phyloP scores from a whole-genome alignment of 2,888 invertebrate genomes.

The Agrotis segetum region DNA sequence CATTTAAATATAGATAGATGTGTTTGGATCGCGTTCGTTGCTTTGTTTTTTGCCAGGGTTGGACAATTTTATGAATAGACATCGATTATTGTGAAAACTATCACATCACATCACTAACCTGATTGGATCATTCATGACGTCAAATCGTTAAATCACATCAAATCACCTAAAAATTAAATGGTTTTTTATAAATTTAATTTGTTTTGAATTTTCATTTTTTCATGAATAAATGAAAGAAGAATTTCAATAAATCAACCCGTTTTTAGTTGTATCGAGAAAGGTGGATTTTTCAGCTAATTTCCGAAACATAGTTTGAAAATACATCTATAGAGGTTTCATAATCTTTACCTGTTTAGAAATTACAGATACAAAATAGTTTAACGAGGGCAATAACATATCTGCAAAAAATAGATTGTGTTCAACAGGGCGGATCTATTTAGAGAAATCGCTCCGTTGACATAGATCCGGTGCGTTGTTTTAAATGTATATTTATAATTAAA shows the following conservation, averaged over 20 bases:
- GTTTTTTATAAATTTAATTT: no score
- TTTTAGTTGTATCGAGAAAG: no score
- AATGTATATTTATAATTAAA: constrained; percentile 27
- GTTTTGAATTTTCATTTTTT: no score
- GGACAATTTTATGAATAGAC: not conserved
- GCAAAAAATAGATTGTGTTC: constrained; percentile 44
- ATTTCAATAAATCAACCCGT: no score
- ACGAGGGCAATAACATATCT: constrained; percentile 45
- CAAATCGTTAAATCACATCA: no score
- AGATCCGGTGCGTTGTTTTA: constrained; percentile 38
- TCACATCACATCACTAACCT: no score
- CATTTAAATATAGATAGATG: constrained; percentile 15
- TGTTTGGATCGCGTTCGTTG: constrained; percentile 14
- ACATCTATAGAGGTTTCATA: not conserved
- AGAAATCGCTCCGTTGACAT: constrained; percentile 54
- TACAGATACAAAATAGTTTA: constrained; percentile 3
- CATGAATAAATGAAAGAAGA: no score
- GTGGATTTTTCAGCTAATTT: no score
- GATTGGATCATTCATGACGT: no score
- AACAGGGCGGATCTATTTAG: constrained; percentile 46
- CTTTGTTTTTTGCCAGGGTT: constrained; percentile 8
- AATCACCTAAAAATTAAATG: no score
- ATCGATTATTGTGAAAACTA: not conserved
- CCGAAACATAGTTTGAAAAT: no score
- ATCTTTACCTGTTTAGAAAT: constrained; percentile 26